Base-by-base conservation (phyloP, 1,140 invertebrate species). In the Sarcophaga peregrina region DNA sequence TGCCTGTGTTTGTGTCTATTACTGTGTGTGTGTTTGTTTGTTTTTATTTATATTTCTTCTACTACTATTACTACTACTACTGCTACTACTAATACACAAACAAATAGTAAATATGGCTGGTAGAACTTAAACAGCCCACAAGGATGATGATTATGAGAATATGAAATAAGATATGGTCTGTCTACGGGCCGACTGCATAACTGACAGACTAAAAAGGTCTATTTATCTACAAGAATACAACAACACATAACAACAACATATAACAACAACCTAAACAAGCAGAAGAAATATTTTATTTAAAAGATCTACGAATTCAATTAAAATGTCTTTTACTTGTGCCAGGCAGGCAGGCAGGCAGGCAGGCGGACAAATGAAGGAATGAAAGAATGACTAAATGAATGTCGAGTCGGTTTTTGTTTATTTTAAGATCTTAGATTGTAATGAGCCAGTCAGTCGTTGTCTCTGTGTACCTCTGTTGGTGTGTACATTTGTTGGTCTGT, bases 301-400 rank as follows among this genome's bases (percentile, higher is more conserved):
- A 37, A 52, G 17, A 20, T 68, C 62, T 68, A 20, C 8, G 62
- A 68, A 68, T 68, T 68, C 62, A 68, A 68, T 68, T 68, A 68
- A 68, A 20, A 68, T 7, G 62, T 8, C 62, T 68, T 68, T 68
- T 68, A n/a, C n/a, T 68, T 58, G 9, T 13, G n/a, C 25, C 25
- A 37, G 25, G 25, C 25, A 37, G 25, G 25, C 25, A n/a, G n/a
- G n/a, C n/a, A n/a, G n/a, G n/a, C n/a, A n/a, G n/a, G n/a, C 25
- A 37, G 25, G 25, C 25, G 4, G 25, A 4, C 25, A 37, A 37
- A 37, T 37, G 25, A 2, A 37, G 25, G 25, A 37, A 37, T 37
- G 4, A 37, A 37, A 37, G 25, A 37, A 37, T 37, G 25, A 37
- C 1, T 37, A 37, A 37, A 37, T 37, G 25, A 37, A 37, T 37